A percentile compares a stretch with the other conserved stretches of the same genome.
These are phyloP conservation scores for Entomyzon cyanotis DNA, from an alignment of 2,113 vertebrate species.

Conservation along the genomic window DNA sequence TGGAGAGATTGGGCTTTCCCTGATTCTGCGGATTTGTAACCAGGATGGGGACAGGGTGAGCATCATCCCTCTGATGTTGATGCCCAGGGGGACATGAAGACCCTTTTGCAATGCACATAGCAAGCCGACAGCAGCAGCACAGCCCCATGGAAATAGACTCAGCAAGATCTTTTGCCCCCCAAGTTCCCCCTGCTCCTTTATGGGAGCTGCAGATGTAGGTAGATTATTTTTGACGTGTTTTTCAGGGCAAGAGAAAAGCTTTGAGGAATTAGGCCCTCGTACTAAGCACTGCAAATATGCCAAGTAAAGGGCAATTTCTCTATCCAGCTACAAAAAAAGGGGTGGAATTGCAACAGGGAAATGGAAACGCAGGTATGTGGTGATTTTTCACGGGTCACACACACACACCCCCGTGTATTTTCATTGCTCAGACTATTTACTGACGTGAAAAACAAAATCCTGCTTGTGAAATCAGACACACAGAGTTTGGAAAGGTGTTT, in stretches of 20 bases:
- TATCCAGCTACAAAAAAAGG: not conserved
- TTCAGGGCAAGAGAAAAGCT: not conserved
- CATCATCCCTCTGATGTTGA: rapidly evolving
- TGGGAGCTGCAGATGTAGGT: not conserved
- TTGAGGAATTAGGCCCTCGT: not conserved
- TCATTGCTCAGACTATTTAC: not conserved
- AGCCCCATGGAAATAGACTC: rapidly evolving
- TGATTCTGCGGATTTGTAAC: not conserved
- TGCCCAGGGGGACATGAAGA: not conserved
- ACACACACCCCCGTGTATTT: not conserved
- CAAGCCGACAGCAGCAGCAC: not conserved
- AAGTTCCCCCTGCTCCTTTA: not conserved
- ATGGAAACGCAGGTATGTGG: not conserved
- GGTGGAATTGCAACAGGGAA: not conserved
- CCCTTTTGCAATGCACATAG: not conserved
- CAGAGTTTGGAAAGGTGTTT: not conserved
- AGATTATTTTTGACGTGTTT: not conserved
- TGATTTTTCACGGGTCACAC: not conserved
- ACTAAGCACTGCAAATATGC: not conserved
- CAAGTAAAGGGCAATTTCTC: not conserved
- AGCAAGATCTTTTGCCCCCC: not conserved
- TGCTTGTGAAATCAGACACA: not conserved
- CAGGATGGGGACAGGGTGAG: not conserved
- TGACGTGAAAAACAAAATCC: not conserved
- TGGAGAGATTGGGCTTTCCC: not conserved